Evolutionary conservation across 2,797 vertebrate genomes (phyloP).

Genomic region (Hyperoplus immaculatus): DNA sequence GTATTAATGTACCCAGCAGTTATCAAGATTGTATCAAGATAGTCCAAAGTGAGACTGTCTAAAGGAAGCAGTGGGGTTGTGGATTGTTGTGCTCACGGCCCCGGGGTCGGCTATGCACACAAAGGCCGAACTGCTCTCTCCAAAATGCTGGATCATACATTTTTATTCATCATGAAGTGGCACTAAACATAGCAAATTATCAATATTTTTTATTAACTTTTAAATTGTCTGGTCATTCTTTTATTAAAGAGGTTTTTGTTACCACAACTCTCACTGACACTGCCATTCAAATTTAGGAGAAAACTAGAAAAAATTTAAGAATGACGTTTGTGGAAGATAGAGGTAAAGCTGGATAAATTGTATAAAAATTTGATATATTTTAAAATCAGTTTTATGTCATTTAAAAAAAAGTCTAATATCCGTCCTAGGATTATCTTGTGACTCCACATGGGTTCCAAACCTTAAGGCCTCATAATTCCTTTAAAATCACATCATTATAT

Average conservation of each 20-base stretch:
- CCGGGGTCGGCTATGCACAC: neutral
- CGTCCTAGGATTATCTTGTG: neutral
- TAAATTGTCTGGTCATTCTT: neutral
- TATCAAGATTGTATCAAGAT: neutral
- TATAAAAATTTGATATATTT: neutral
- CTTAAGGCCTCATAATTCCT: neutral
- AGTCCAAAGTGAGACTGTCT: neutral
- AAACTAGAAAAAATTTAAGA: neutral
- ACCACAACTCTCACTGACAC: too few relatives aligned
- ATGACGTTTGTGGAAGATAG: neutral
- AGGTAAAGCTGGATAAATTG: neutral
- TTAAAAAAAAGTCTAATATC: neutral
- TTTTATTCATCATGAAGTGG: neutral
- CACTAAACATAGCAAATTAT: neutral
- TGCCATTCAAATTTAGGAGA: neutral
- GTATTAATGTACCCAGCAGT: neutral
- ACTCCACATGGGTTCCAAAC: neutral
- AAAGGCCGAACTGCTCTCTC: neutral
- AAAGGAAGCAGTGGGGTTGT: neutral
- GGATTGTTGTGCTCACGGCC: neutral
- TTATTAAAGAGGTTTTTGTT: too few relatives aligned
- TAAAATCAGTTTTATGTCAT: neutral
- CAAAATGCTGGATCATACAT: neutral
- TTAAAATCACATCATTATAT: neutral
- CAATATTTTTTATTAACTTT: neutral